Conservation (phyloP, 1,140 invertebrate genomes). For the Kradibia gibbosae region DNA sequence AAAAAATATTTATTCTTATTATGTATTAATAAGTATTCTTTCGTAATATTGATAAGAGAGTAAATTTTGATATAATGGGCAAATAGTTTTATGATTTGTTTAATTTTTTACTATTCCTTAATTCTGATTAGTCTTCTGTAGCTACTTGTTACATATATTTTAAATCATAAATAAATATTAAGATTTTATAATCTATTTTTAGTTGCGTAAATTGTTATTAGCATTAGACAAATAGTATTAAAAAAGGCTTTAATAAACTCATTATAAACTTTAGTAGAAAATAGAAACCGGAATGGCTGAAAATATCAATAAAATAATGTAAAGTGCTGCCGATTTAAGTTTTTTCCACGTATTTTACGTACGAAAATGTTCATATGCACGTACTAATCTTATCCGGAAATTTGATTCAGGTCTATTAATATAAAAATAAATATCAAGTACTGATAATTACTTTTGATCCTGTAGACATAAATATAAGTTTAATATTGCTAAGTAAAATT, state of each 20-base stretch:
- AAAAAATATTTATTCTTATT: no score
- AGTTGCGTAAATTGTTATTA: not conserved
- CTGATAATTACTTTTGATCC: not conserved
- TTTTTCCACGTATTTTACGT: not conserved
- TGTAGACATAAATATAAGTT: no score
- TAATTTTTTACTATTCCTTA: no score
- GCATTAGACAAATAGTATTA: not conserved
- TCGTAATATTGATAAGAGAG: no score
- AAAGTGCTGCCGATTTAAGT: not conserved
- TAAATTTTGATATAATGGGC: no score
- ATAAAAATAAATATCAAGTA: not conserved
- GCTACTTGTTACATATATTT: not conserved
- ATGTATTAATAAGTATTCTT: no score
- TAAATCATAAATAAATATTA: not conserved
- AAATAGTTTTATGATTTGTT: no score
- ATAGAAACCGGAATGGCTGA: not conserved
- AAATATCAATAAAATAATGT: conserved; percentile 1
- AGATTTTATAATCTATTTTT: not conserved
- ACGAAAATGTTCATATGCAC: not conserved
- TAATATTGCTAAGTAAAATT: no score
- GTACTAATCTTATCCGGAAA: not conserved
- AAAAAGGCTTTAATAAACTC: not conserved
- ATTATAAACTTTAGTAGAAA: not conserved
- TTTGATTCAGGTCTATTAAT: not conserved
- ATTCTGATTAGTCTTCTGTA: no score